Evolutionary conservation across 2,888 invertebrate species (phyloP).

Genomic region (Eupithecia vulgata): DNA sequence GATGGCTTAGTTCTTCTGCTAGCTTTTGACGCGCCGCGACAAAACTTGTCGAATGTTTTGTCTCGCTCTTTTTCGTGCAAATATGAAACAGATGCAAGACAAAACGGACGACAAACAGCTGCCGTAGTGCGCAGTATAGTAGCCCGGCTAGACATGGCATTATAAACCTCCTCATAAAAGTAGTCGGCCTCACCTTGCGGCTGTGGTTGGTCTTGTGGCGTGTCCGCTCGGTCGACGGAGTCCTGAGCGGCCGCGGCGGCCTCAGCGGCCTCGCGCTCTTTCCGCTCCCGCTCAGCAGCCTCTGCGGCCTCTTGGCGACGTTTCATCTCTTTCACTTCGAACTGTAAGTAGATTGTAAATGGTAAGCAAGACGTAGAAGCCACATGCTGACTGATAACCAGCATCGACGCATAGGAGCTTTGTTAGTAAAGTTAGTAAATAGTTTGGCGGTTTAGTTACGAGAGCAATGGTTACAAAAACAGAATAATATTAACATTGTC

Average conservation of each 20-base stretch:
- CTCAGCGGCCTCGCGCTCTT: slow-evolving; percentile 83
- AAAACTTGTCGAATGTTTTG: too few relatives aligned
- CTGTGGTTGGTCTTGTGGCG: slow-evolving; percentile 66
- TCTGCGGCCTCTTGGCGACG: slow-evolving; percentile 93
- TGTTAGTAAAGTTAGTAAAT: neutral
- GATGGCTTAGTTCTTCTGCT: neutral
- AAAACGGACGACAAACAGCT: too few relatives aligned
- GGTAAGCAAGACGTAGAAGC: neutral
- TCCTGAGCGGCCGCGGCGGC: slow-evolving; percentile 73
- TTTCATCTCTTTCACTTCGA: slow-evolving; percentile 98
- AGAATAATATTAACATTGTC: neutral
- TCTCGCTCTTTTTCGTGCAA: too few relatives aligned
- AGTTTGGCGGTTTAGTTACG: slow-evolving; percentile 1
- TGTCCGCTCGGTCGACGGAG: slow-evolving; percentile 69
- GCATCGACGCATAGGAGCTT: neutral
- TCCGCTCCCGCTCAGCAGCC: slow-evolving; percentile 90
- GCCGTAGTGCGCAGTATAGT: too few relatives aligned
- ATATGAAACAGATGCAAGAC: too few relatives aligned
- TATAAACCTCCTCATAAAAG: neutral
- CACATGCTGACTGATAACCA: neutral
- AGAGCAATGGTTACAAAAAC: neutral
- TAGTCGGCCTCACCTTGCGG: slow-evolving; percentile 62
- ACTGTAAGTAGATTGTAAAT: slow-evolving; percentile 83
- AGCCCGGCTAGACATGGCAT: neutral
- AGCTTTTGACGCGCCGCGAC: too few relatives aligned